These are phyloP conservation scores for Prinia subflava DNA, from an alignment of 2,113 vertebrate species.

Conservation along the genomic window DNA sequence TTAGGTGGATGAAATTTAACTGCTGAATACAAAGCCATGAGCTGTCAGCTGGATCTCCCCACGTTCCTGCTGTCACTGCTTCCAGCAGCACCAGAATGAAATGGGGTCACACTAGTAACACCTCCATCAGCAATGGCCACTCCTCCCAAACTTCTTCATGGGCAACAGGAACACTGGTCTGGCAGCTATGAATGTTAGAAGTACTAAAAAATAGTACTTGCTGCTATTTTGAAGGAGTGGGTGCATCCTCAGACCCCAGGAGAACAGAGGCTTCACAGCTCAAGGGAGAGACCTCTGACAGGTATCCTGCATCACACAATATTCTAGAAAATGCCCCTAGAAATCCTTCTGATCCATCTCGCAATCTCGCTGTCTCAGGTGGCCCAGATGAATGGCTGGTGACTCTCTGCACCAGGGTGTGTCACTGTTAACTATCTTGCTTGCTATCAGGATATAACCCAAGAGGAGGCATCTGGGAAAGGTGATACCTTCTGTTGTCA, in stretches of 20 bases:
- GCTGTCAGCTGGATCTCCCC: background rate
- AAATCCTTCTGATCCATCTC: background rate
- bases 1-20: background rate
- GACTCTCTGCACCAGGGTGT: background rate
- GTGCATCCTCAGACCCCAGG: background rate
- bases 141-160: background rate
- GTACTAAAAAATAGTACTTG: background rate
- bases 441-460: background rate
- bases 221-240: background rate
- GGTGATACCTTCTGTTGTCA: background rate
- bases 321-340: background rate
- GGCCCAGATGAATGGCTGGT: background rate
- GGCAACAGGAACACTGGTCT: background rate
- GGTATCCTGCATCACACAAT: background rate
- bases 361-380: rapidly evolving
- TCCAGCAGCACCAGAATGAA: background rate
- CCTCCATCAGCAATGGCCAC: background rate
- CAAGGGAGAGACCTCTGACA: background rate
- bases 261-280: background rate
- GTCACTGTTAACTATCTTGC: background rate
- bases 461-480: background rate
- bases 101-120: background rate
- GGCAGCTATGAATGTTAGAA: background rate
- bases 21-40: background rate
- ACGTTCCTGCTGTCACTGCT: background rate